Base-by-base conservation (phyloP, 1,140 invertebrate species). In the Zaprionus gabonicus region DNA sequence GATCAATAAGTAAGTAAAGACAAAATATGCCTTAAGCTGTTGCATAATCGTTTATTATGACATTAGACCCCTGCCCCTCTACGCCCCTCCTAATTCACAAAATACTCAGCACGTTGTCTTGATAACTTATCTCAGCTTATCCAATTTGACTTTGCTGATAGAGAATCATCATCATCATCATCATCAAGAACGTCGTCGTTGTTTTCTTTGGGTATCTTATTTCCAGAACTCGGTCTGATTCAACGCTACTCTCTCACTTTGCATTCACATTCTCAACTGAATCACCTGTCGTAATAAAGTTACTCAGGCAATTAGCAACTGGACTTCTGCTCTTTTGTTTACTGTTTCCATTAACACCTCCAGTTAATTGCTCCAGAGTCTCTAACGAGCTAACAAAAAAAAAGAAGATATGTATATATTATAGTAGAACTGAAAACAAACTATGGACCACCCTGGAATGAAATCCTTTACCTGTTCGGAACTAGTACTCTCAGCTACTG, bases 81-180 rank as follows among this genome's bases (percentile, higher is more conserved):
- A 46, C n/a, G 6, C 7, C 41, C 41, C 41, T 41, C 15, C 6
- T 46, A 17, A 9, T 46, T 9, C 44, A 60, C 23, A 58, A 49
- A 68, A 3, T 36, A 31, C 12, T 20, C 15, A 25, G 55, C 71
- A 68, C 57, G 46, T 55, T 49, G 12, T 49, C 17, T 25, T 64
- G 73, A 71, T 76, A 64, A 59, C 53, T 71, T 76, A 76, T 76
- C 73, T 76, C 69, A 51, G 60, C 46, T 71, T 20, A 76, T 76
- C 60, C 60, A 58, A 70, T 71, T 36, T 63, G 28, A 51, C 25
- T 34, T 60, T 55, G 38, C 28, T 56, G 59, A 69, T 74, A 57
- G 69, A 17, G 20, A 49, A 31, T 23, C 28, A 25, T 55, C 20
- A 20, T 20, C 28, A 25, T 55, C 55, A 41, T 12, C 41, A 44